Percentiles rank a stretch among this genome's conserved stretches.
Conservation (phyloP, 2,113 vertebrate species). For the Lamprologus lemairii region DNA sequence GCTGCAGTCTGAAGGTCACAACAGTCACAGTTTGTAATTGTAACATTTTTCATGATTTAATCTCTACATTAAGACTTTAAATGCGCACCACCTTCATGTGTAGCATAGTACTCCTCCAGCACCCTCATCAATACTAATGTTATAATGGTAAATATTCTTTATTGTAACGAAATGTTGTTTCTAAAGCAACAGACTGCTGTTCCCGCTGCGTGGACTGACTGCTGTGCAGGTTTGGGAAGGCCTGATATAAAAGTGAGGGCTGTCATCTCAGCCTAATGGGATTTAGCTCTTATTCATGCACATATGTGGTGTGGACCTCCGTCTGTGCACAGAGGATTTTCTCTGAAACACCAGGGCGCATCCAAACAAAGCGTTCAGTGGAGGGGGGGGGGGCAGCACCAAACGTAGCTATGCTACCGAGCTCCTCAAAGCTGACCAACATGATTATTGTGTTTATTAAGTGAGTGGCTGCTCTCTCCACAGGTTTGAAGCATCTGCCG, state of each 20-base stretch:
- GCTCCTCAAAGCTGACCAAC: neutral
- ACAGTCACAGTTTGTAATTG: neutral
- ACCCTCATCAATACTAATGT: neutral
- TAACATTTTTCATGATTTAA: neutral
- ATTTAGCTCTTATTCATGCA: neutral
- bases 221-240: neutral
- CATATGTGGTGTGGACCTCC: neutral
- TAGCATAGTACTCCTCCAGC: neutral
- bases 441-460: neutral
- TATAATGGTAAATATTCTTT: neutral
- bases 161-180: neutral
- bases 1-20: conserved; percentile 67
- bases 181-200: neutral
- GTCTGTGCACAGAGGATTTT: neutral
- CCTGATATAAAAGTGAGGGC: neutral
- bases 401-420: neutral
- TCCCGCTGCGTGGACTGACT: neutral
- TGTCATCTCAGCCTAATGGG: neutral
- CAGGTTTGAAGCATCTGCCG: neutral
- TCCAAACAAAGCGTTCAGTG: neutral
- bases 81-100: neutral
- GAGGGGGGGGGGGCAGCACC: neutral
- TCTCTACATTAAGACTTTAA: neutral
- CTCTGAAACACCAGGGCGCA: neutral
- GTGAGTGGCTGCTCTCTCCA: neutral